Conservation (phyloP, 2,888 invertebrate species). For the Dugesia japonica region DNA sequence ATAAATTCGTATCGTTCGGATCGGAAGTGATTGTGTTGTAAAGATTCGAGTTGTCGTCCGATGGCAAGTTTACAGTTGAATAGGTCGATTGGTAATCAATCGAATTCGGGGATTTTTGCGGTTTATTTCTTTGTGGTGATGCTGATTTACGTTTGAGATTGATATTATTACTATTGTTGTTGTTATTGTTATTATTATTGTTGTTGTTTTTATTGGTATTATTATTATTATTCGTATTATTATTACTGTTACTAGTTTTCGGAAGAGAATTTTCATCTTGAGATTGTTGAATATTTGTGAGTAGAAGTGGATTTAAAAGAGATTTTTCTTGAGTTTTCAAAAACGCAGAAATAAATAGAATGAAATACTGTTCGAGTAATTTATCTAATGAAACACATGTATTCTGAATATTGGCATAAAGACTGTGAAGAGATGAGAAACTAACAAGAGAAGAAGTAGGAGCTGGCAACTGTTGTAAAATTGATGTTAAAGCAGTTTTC, state of each 20-base stretch:
- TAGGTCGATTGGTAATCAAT: not conserved
- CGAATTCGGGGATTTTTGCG: not conserved
- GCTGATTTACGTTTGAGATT: not conserved
- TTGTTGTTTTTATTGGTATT: too few species aligned
- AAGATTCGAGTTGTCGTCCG: not conserved
- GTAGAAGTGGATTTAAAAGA: not conserved
- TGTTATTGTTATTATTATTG: too few species aligned
- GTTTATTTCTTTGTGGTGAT: not conserved
- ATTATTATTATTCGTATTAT: too few species aligned
- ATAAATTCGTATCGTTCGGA: not conserved
- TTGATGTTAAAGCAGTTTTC: not conserved
- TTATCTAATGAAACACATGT: not conserved
- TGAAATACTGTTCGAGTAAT: conserved; percentile 15
- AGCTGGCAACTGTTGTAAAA: not conserved
- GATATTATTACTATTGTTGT: too few species aligned
- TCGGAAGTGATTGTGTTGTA: not conserved
- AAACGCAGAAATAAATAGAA: not conserved
- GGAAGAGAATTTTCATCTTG: not conserved
- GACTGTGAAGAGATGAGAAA: not conserved
- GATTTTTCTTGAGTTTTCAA: conserved; percentile 20
- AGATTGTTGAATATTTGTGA: not conserved
- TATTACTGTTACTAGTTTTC: not conserved
- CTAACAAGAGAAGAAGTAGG: not conserved
- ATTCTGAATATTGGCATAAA: conserved; percentile 11
- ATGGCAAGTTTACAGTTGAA: conserved; percentile 1